These are phyloP conservation scores for Discoglossus pictus DNA, from an alignment of 2,797 vertebrate species.

Conservation along the genomic window DNA sequence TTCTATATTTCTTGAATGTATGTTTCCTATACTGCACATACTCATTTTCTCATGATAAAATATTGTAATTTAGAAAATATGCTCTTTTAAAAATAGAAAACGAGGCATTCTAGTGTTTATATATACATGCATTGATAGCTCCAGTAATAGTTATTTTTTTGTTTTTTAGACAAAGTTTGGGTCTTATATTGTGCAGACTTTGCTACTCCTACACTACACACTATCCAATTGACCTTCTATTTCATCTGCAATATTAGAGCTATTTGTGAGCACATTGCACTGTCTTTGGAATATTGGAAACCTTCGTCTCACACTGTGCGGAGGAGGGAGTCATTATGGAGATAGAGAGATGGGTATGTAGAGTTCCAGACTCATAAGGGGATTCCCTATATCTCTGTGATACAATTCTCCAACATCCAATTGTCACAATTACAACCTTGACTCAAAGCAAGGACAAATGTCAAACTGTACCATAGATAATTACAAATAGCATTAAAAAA, in stretches of 20 bases:
- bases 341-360: background rate
- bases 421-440: slow-evolving; percentile 15
- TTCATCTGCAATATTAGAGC: slow-evolving; percentile 13
- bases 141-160: too few relatives aligned
- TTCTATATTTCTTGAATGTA: too few relatives aligned
- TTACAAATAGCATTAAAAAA: slow-evolving; percentile 12
- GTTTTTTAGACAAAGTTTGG: too few relatives aligned
- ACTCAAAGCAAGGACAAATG: slow-evolving; percentile 20
- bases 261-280: background rate
- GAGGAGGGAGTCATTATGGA: slow-evolving; percentile 26
- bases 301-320: slow-evolving; percentile 20
- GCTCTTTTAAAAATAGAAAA: too few relatives aligned
- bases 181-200: background rate
- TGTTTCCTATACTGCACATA: too few relatives aligned
- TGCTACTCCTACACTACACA: slow-evolving; percentile 12
- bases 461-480: slow-evolving; percentile 18
- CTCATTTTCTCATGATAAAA: too few relatives aligned
- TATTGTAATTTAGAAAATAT: too few relatives aligned
- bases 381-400: background rate
- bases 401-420: slow-evolving; percentile 1
- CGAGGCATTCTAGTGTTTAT: too few relatives aligned
- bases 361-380: background rate
- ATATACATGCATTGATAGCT: too few relatives aligned
- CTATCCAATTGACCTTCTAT: slow-evolving; percentile 15
- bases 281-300: slow-evolving; percentile 19